Percentiles rank a stretch among this genome's conserved stretches.
Evolutionary conservation across 2,888 invertebrate species (phyloP).

Genomic region (Macrosiphum euphorbiae): DNA sequence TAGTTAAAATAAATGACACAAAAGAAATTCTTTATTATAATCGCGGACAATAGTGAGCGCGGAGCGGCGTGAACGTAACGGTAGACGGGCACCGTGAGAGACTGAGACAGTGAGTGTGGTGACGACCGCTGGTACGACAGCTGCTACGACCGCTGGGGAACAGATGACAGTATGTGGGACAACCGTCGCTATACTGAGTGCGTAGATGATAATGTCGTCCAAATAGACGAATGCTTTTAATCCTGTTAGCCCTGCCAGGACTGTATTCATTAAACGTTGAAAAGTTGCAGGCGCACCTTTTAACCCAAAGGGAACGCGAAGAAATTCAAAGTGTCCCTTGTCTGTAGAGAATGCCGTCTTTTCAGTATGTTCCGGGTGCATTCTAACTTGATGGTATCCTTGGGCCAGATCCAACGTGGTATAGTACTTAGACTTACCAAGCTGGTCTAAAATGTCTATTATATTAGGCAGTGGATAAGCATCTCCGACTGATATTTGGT

Average conservation of each 20-base stretch:
- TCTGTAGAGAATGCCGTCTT: slow-evolving; percentile 50
- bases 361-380: background rate
- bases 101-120: too few species aligned
- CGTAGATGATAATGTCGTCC: slow-evolving; percentile 68
- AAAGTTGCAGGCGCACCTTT: slow-evolving; percentile 40
- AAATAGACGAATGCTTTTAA: slow-evolving; percentile 67
- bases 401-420: too few species aligned
- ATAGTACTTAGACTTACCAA: background rate
- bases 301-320: slow-evolving; percentile 43
- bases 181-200: slow-evolving; percentile 65
- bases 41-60: too few species aligned
- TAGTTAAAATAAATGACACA: too few species aligned
- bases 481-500: background rate
- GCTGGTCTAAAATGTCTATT: background rate
- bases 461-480: background rate
- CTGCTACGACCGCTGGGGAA: too few species aligned
- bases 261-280: slow-evolving; percentile 68
- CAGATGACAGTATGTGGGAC: too few species aligned
- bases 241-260: slow-evolving; percentile 68
- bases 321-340: slow-evolving; percentile 60
- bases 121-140: too few species aligned
- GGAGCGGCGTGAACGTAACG: too few species aligned
- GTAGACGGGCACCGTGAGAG: too few species aligned
- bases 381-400: background rate
- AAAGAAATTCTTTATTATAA: too few species aligned